Base-by-base conservation (phyloP, 53 echinoderm and acorn worm species). In the Luidia sarsii region DNA sequence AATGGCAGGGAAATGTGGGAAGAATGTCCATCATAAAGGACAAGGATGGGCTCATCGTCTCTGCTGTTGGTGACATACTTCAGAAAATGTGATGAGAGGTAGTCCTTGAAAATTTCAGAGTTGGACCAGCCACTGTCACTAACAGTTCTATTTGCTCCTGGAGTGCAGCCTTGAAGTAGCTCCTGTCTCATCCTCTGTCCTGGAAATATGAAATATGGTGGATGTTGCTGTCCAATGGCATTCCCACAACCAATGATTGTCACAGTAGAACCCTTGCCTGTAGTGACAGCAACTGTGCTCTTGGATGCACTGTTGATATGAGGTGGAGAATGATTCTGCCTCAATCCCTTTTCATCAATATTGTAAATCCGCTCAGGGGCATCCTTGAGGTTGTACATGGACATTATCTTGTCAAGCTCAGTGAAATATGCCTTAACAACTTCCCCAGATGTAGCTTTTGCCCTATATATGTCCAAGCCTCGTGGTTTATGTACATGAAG, bases 1-100 rank as follows among this genome's bases (percentile, higher is more conserved):
- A 80, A 33, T 23, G 64, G 80, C 3, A 79, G 37, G 2, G 16
- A 61, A 11, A 62, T 60, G 50, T 79, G 79, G 39, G 61, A 61
- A 6, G 36, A 22, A 35, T 75, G 75, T 21, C 79, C 79, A 41
- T 41, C 62, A 28, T 77, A 77, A 6, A 77, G 79, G 8, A 77
- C 21, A 0, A 65, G 65, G 16, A 65, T 6, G n/a, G 41, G 65
- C 39, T 65, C 6, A 0, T 65, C 41, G 4, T 57, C 27, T 57
- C 6, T 41, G 6, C 41, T 6, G 41, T 11, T 41, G 41, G 41
- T 41, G 6, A n/a, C 46, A 27, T 57, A 57, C 31, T 15, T 57
- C 5, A 57, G 7, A 29, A 57, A 57, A 24, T 57, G 63, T 2
- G 1, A 3, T 35, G 33, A 15, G 10, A 35, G 4, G 36, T 34